Evolutionary conservation across 1,140 invertebrate species (phyloP).

Genomic region (Linepithema humile): DNA sequence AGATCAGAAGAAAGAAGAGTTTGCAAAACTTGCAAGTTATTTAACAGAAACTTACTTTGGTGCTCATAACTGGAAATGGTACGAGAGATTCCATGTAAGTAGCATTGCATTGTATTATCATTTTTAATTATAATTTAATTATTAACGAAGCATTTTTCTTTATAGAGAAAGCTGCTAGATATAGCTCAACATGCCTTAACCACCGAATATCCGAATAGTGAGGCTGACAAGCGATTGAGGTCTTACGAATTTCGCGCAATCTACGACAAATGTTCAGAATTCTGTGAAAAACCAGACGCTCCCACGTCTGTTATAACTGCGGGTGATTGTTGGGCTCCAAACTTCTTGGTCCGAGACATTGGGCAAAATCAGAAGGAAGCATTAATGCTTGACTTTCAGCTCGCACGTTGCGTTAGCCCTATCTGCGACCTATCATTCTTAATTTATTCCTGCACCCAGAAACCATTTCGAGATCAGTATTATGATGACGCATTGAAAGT

Average conservation of each 20-base stretch:
- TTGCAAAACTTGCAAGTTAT: constrained; percentile 80
- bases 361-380: constrained; percentile 79
- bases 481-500: constrained; percentile 85
- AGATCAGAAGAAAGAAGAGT: constrained; percentile 86
- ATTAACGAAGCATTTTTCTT: not conserved
- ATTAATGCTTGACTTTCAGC: constrained; percentile 89
- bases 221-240: constrained; percentile 85
- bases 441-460: constrained; percentile 87
- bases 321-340: constrained; percentile 90
- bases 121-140: too few species aligned
- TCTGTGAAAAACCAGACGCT: constrained; percentile 62
- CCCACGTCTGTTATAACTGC: constrained; percentile 86
- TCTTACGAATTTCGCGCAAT: constrained; percentile 71
- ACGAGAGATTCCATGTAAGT: constrained; percentile 85
- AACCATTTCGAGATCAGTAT: constrained; percentile 85
- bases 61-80: constrained; percentile 86
- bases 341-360: constrained; percentile 87
- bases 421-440: constrained; percentile 87
- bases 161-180: constrained; percentile 75
- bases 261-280: constrained; percentile 70
- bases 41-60: constrained; percentile 86
- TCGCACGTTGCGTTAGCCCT: constrained; percentile 86
- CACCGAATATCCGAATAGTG: constrained; percentile 86
- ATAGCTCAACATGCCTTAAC: constrained; percentile 87
- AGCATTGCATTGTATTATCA: not conserved